Evolutionary conservation across 1,140 invertebrate genomes (phyloP).

Genomic region (Psix sp.): DNA sequence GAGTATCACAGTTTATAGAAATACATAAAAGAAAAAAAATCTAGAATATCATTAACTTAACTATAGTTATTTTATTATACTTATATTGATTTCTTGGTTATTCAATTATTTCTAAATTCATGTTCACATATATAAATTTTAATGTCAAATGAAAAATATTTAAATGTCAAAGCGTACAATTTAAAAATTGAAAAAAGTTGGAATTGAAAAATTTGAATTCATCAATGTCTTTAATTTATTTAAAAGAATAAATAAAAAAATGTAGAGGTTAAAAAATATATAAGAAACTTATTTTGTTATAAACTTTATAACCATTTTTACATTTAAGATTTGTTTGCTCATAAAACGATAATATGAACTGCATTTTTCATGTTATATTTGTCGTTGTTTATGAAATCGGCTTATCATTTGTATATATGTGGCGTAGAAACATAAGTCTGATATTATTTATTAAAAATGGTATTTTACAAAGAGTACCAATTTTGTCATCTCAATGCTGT

Average conservation of each 20-base stretch:
- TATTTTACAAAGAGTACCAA: constrained; percentile 11
- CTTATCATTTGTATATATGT: too few species aligned
- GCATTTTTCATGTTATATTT: too few species aligned
- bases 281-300: too few species aligned
- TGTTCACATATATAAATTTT: constrained; percentile 49
- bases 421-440: constrained; percentile 46
- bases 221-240: too few species aligned
- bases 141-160: constrained; percentile 29
- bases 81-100: constrained; percentile 9
- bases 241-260: too few species aligned
- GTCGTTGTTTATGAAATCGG: too few species aligned
- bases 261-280: too few species aligned
- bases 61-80: constrained; percentile 11
- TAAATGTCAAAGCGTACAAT: constrained; percentile 32
- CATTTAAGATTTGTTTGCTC: too few species aligned
- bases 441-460: constrained; percentile 15
- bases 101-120: constrained; percentile 7
- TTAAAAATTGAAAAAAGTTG: constrained; percentile 36
- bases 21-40: constrained; percentile 6
- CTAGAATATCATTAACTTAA: constrained; percentile 19
- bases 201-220: constrained; percentile 24
- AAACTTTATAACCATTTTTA: too few species aligned
- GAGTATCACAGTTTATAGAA: constrained; percentile 19
- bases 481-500: constrained; percentile 5
- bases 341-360: too few species aligned